Conservation (phyloP, 2,888 invertebrate genomes). For the Rhamphomyia laevipes region DNA sequence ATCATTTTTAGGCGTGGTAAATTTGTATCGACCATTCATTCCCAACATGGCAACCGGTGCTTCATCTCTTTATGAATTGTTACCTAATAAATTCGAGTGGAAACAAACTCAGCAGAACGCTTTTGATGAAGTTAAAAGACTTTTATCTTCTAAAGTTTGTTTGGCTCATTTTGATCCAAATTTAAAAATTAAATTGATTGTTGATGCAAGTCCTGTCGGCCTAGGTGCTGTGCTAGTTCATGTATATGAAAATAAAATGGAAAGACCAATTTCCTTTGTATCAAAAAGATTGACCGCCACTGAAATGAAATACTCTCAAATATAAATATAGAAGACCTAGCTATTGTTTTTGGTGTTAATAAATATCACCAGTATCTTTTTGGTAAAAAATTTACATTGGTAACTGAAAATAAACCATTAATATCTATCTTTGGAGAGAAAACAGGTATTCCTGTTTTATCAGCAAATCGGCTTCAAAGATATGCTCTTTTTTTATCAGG, state of each 20-base stretch:
- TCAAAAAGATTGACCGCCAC: slow-evolving; percentile 26
- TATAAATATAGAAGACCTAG: slow-evolving; percentile 5
- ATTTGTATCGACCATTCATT: slow-evolving; percentile 29
- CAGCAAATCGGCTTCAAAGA: slow-evolving; percentile 16
- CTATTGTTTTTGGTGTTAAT: slow-evolving; percentile 6
- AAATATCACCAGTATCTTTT: slow-evolving; percentile 30
- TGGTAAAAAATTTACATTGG: slow-evolving; percentile 27
- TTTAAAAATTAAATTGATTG: slow-evolving; percentile 19
- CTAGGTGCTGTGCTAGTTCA: slow-evolving; percentile 24
- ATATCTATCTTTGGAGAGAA: slow-evolving; percentile 5
- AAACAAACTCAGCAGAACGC: neutral
- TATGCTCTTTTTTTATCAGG: slow-evolving; percentile 14
- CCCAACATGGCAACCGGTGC: too few relatives aligned
- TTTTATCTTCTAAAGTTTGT: neutral
- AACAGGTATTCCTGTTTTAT: slow-evolving; percentile 21
- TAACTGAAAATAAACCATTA: slow-evolving; percentile 6
- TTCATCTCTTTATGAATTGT: slow-evolving; percentile 20
- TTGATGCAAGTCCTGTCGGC: slow-evolving; percentile 26
- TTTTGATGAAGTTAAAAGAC: neutral
- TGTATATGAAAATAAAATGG: slow-evolving; percentile 13
- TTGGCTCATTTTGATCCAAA: neutral
- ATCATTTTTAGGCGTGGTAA: slow-evolving; percentile 25
- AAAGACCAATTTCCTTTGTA: slow-evolving; percentile 28
- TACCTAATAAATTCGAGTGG: slow-evolving; percentile 12
- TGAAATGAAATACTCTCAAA: slow-evolving; percentile 26